Conservation (phyloP, 92 coral and sea anemone genomes). For the Micromussa lordhowensis region DNA sequence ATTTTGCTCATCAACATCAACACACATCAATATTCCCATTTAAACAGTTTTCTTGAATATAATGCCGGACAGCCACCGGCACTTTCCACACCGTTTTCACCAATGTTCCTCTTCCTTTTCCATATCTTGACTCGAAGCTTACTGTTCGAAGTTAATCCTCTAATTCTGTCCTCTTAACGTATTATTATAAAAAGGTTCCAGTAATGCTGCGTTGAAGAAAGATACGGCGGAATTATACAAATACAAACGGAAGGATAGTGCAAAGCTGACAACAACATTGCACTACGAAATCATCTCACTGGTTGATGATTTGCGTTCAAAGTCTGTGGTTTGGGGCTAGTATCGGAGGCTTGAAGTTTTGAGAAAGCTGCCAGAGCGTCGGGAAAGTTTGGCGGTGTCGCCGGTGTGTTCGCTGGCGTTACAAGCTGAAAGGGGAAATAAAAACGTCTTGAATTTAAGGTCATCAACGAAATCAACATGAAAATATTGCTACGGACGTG, state of each 20-base stretch:
- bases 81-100: constrained; percentile 21
- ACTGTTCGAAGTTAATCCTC: constrained; percentile 38
- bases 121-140: constrained; percentile 55
- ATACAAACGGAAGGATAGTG: constrained; percentile 44
- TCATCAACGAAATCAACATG: constrained; percentile 67
- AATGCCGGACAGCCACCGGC: constrained; percentile 26
- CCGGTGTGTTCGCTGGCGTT: constrained; percentile 99
- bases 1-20: constrained; percentile 39
- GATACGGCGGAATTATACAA: constrained; percentile 60
- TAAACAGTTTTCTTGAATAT: constrained; percentile 34
- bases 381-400: constrained; percentile 99
- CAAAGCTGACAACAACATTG: constrained; percentile 55
- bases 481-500: constrained; percentile 25
- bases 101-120: constrained; percentile 9
- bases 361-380: constrained; percentile 95
- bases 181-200: constrained; percentile 49
- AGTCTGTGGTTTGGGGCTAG: constrained; percentile 74
- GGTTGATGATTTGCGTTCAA: constrained; percentile 80
- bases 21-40: constrained; percentile 50
- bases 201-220: constrained; percentile 55
- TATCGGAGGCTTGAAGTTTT: constrained; percentile 93
- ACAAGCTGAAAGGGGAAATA: constrained; percentile 82
- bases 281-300: constrained; percentile 77
- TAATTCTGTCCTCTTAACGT: constrained; percentile 40
- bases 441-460: constrained; percentile 36